These are phyloP conservation scores for Hydroisotoma schaefferi DNA, from an alignment of 2,888 invertebrate genomes.

Conservation along the genomic window DNA sequence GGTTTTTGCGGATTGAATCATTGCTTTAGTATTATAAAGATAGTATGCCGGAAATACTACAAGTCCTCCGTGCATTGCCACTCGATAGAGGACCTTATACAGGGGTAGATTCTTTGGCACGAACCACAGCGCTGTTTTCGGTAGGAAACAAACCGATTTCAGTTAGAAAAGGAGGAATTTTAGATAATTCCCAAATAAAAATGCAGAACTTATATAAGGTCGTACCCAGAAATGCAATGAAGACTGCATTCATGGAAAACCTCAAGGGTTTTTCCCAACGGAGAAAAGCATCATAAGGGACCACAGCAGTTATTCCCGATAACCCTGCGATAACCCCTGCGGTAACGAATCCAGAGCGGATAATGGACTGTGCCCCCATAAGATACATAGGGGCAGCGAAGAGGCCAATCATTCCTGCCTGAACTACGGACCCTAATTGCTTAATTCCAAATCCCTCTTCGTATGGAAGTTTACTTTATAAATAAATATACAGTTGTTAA, in stretches of 20 bases:
- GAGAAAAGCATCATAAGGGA: conserved; percentile 14
- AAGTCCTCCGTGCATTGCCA: conserved; percentile 33
- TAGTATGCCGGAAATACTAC: conserved; percentile 21
- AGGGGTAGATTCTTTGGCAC: not conserved
- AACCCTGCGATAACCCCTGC: conserved; percentile 19
- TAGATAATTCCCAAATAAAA: not conserved
- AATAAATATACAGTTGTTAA: not conserved
- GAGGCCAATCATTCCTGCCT: conserved; percentile 18
- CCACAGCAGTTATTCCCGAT: conserved; percentile 6
- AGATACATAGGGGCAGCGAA: conserved; percentile 29
- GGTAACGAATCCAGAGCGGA: conserved; percentile 23
- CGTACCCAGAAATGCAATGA: conserved; percentile 26
- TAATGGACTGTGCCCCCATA: conserved; percentile 21
- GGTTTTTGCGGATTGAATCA: conserved; percentile 3
- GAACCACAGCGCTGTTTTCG: conserved; percentile 9
- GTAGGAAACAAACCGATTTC: not conserved
- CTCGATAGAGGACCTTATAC: conserved; percentile 17
- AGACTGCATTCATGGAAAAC: conserved; percentile 15
- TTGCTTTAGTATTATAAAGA: conserved; percentile 13
- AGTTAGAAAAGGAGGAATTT: not conserved
- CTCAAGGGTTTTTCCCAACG: conserved; percentile 14
- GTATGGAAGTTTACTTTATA: conserved; percentile 14
- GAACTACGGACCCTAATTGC: conserved; percentile 17
- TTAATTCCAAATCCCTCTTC: conserved; percentile 21
- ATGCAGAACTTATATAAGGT: not conserved